Percentiles rank a stretch among this genome's conserved stretches.
Evolutionary conservation across 2,888 invertebrate species (phyloP).

Genomic region (Polyommatus icarus): DNA sequence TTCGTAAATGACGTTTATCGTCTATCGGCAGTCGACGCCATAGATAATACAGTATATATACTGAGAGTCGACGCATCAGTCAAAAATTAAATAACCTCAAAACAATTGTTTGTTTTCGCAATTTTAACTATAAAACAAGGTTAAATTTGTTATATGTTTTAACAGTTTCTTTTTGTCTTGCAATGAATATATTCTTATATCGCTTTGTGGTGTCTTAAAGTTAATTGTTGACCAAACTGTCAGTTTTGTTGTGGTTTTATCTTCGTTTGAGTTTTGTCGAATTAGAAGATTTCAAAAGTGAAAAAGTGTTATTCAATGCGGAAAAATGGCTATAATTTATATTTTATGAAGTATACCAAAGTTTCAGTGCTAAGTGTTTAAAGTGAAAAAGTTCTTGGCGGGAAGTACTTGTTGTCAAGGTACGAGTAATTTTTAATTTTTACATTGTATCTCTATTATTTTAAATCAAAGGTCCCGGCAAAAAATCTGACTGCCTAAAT

Average conservation of each 20-base stretch:
- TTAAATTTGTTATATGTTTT: background rate
- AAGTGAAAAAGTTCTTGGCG: conserved; percentile 11
- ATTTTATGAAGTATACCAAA: background rate
- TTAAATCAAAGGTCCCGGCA: background rate
- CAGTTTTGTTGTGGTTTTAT: background rate
- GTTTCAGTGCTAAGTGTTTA: background rate
- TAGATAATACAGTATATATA: too few relatives aligned
- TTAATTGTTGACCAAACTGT: background rate
- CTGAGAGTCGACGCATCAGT: too few relatives aligned
- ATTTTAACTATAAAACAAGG: background rate
- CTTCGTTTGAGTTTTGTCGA: background rate
- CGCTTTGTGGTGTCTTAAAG: background rate
- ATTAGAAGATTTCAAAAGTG: background rate
- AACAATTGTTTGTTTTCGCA: conserved; percentile 41
- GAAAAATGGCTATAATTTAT: background rate
- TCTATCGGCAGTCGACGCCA: background rate
- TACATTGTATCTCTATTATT: background rate
- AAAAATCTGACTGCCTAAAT: background rate
- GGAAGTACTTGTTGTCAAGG: background rate
- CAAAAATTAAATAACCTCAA: conserved; percentile 41
- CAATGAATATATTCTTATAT: background rate
- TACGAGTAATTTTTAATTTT: background rate
- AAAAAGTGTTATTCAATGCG: background rate
- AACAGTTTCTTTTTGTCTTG: background rate
- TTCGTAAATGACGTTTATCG: too few relatives aligned